Conservation (phyloP, 2,113 vertebrate species). For the Forbesichthys papilliferus region DNA sequence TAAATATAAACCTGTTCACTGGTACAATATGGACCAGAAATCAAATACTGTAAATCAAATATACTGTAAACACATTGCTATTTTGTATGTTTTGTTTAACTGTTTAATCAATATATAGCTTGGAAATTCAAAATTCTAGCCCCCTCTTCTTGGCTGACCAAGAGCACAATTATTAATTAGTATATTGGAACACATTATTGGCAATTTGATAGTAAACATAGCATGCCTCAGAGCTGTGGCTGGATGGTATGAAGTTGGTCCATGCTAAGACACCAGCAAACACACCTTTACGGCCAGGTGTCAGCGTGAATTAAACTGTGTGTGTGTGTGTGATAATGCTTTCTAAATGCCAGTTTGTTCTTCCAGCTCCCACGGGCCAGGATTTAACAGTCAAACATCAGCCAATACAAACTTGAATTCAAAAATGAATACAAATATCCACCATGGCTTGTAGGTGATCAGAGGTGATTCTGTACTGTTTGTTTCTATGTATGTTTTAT, state of each 20-base stretch:
- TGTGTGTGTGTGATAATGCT: constrained; percentile 20
- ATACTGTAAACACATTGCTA: too few species aligned
- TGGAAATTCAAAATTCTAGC: too few species aligned
- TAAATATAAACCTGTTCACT: constrained; percentile 12
- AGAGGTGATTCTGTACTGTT: background rate
- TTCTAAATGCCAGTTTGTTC: constrained; percentile 23
- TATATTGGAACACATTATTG: too few species aligned
- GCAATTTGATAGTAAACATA: too few species aligned
- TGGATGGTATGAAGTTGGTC: constrained; percentile 36
- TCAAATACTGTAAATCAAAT: too few species aligned
- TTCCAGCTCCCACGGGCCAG: background rate
- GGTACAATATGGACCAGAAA: too few species aligned
- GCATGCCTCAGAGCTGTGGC: constrained; percentile 18
- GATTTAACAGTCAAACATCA: constrained; percentile 55
- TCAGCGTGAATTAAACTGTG: constrained; percentile 40
- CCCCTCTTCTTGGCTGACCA: constrained; percentile 53
- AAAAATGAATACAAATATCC: constrained; percentile 35
- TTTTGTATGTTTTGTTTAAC: background rate
- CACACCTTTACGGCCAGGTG: constrained; percentile 30
- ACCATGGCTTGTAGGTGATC: background rate
- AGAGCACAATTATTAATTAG: background rate
- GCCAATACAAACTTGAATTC: constrained; percentile 22
- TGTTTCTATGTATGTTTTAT: background rate
- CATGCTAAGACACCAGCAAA: constrained; percentile 50
- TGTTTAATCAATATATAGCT: background rate